Percentiles rank a stretch among this genome's conserved stretches.
Evolutionary conservation across 1,140 invertebrate species (phyloP).

Genomic region (Geopemphigus sp.): DNA sequence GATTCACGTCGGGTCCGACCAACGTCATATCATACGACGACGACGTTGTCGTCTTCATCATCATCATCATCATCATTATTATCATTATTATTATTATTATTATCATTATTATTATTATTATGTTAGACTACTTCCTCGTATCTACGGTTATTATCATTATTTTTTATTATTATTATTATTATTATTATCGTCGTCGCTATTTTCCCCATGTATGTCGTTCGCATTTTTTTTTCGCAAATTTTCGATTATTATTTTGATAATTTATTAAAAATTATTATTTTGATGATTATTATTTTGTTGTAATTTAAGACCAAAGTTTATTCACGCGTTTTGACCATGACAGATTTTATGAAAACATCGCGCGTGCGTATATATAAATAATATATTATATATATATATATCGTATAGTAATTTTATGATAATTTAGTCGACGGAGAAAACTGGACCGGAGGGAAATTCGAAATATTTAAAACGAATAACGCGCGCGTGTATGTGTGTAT

Average conservation of each 20-base stretch:
- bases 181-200: neutral
- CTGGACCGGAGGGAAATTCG: neutral
- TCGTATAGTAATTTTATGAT: slow-evolving; percentile 26
- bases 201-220: neutral
- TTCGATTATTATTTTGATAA: slow-evolving; percentile 3
- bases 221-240: slow-evolving; percentile 25
- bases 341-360: slow-evolving; percentile 38
- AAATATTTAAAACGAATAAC: neutral
- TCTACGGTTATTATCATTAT: slow-evolving; percentile 3
- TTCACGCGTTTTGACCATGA: slow-evolving; percentile 48
- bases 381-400: neutral
- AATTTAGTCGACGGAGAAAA: slow-evolving; percentile 4
- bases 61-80: slow-evolving; percentile 28
- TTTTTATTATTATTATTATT: slow-evolving; percentile 15
- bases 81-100: slow-evolving; percentile 25
- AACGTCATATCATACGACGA: slow-evolving; percentile 32
- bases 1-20: slow-evolving; percentile 23
- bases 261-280: neutral
- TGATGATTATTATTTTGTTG: slow-evolving; percentile 34
- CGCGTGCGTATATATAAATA: neutral
- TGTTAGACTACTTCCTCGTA: no score
- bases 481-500: neutral
- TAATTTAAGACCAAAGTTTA: slow-evolving; percentile 49
- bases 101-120: slow-evolving; percentile 4
- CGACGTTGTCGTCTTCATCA: slow-evolving; percentile 17